Base-by-base conservation (phyloP, 2,113 vertebrate genomes). In the Xyliphius kryptos region DNA sequence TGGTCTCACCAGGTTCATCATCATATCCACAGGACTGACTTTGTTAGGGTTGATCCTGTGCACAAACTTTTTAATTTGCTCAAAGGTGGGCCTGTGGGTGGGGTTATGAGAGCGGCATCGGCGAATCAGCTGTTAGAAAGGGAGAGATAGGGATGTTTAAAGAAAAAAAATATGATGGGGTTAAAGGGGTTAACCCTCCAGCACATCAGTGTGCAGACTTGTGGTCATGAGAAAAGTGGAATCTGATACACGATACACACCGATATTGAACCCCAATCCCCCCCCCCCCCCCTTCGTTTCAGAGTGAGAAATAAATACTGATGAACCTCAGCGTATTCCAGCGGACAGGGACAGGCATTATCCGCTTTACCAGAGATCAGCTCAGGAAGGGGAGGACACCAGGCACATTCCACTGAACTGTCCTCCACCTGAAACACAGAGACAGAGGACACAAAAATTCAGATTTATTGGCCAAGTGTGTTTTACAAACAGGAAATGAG, bases 1-100 rank as follows among this genome's bases (percentile, higher is more conserved):
- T 26, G 26, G 26, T 32, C 71, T 84, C 78, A 91, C 87, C 87
- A 92, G 83, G 70, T 79, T 91, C 87, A 91, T 91, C 89, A 91
- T 93, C 88, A 90, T 86, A 70, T 91, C 90, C 74, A 91, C 87
- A 0, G 85, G 88, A 77, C 88, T 93, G 75, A 90, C 85, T 91
- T 91, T 92, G 71, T 86, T 79, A 1, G 89, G 87, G 77, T 92
- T 95, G 74, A 91, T 89, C 56, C 86, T 87, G 52, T 86, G 74
- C 41, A 91, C 83, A 76, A 89, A 86, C 75, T 91, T 92, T 77
- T 79, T 90, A 51, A 89, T 77, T 75, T 93, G 89, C 21, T 92
- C 88, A 75, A 92, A 95, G 1, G 82, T 87, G 22, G 85, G 90
- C 48, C 91, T 86, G 65, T 90, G 87, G 47, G 69, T 20, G 56